Percentiles rank a stretch among this genome's conserved stretches.
Conservation (phyloP, 2,113 vertebrate species). For the Hippocampus zosterae region DNA sequence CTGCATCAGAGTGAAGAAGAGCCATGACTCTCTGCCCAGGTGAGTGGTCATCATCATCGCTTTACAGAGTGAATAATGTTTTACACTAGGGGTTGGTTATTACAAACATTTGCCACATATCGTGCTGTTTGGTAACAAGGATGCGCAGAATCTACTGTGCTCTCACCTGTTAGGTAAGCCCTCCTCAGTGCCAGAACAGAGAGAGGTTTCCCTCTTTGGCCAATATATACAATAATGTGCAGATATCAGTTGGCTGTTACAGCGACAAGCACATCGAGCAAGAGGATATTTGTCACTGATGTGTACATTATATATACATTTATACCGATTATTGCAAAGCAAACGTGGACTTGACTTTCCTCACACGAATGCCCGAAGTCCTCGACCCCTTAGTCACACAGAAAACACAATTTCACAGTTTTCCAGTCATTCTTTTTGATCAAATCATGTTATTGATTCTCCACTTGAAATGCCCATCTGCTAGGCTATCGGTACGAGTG, state of each 20-base stretch:
- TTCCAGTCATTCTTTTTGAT: not conserved
- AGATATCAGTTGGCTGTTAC: too few relatives aligned
- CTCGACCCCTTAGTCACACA: not conserved
- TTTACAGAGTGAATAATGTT: not conserved
- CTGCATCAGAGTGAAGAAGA: slow-evolving; percentile 81
- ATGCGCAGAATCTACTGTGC: too few relatives aligned
- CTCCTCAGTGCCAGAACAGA: too few relatives aligned
- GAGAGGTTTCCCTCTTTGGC: too few relatives aligned
- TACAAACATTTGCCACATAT: too few relatives aligned
- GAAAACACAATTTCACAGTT: not conserved
- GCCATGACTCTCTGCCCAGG: slow-evolving; percentile 75
- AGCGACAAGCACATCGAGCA: too few relatives aligned
- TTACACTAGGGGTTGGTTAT: not conserved
- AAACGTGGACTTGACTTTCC: not conserved
- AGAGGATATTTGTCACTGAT: too few relatives aligned
- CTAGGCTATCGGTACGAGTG: slow-evolving; percentile 68
- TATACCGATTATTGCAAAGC: not conserved
- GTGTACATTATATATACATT: too few relatives aligned
- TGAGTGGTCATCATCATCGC: slow-evolving; percentile 26
- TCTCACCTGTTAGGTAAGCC: too few relatives aligned
- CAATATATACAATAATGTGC: too few relatives aligned
- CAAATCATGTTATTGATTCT: slow-evolving; percentile 13
- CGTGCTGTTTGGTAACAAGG: too few relatives aligned
- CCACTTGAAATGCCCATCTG: not conserved
- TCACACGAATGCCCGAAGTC: not conserved